These are phyloP conservation scores for Diadophis punctatus DNA, from an alignment of 2,113 vertebrate species.

Conservation along the genomic window DNA sequence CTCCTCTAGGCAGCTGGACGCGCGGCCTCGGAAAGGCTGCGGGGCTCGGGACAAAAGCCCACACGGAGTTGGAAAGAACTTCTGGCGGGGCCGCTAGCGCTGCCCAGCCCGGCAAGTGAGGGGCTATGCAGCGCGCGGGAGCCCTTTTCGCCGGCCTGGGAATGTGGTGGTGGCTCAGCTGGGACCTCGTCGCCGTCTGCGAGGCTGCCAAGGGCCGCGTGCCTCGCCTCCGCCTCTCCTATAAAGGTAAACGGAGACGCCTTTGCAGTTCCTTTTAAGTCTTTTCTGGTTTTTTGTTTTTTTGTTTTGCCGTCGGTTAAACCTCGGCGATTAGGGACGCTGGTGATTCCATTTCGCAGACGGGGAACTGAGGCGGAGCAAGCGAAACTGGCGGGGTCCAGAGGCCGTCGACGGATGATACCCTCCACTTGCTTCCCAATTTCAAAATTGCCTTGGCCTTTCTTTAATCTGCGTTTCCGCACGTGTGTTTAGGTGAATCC, in stretches of 20 bases:
- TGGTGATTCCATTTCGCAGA: neutral
- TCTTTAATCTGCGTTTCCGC: neutral
- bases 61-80: neutral
- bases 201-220: slow-evolving; percentile 33
- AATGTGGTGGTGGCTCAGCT: slow-evolving; percentile 57
- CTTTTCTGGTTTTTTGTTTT: no score
- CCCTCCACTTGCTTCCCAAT: neutral
- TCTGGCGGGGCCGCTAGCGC: neutral
- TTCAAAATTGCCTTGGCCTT: neutral
- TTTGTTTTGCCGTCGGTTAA: no score
- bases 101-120: neutral
- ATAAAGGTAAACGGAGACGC: slow-evolving; percentile 53
- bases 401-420: neutral
- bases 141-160: slow-evolving; percentile 1
- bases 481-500: neutral
- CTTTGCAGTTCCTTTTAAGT: neutral
- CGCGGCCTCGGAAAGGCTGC: slow-evolving; percentile 20
- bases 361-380: neutral
- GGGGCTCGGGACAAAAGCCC: slow-evolving; percentile 17
- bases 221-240: slow-evolving; percentile 68
- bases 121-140: neutral
- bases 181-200: slow-evolving; percentile 20
- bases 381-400: neutral
- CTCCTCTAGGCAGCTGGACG: neutral
- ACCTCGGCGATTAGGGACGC: neutral